phyloP scores from a whole-genome alignment of 2,888 invertebrate species.

The Acanthacorydalis orientalis region DNA sequence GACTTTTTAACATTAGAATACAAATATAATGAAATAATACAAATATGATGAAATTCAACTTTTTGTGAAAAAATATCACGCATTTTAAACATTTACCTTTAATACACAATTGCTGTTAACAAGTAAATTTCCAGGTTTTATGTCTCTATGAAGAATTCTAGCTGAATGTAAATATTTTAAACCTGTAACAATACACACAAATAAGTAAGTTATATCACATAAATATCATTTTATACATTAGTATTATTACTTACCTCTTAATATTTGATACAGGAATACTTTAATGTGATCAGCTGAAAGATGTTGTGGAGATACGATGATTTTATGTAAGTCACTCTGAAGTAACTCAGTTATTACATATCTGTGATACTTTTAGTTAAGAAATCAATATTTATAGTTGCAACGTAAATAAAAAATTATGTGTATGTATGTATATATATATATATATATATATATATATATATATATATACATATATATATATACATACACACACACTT shows the following conservation, averaged over 20 bases:
- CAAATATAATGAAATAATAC: too few relatives aligned
- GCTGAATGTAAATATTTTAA: constrained; percentile 98
- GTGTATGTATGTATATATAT: too few relatives aligned
- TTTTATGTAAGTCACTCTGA: constrained; percentile 99
- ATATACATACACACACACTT: too few relatives aligned
- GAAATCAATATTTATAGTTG: constrained; percentile 15
- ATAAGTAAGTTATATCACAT: neutral
- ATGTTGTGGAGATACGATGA: constrained; percentile 98
- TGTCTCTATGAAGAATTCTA: constrained; percentile 94
- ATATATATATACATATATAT: too few relatives aligned
- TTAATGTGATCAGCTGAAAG: constrained; percentile 99
- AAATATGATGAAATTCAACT: too few relatives aligned
- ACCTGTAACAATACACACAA: constrained; percentile 37
- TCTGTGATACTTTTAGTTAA: constrained; percentile 36
- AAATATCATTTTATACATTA: neutral
- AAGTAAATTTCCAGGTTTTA: constrained; percentile 96
- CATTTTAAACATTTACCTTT: constrained; percentile 38
- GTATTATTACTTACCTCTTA: constrained; percentile 60
- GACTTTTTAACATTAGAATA: too few relatives aligned
- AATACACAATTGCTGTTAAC: constrained; percentile 99
- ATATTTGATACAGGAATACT: constrained; percentile 99
- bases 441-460: too few relatives aligned
- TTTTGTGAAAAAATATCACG: too few relatives aligned
- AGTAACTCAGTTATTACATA: constrained; percentile 99
- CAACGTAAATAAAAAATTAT: too few relatives aligned